Conservation (phyloP, 2,888 invertebrate species). For the Patella pellucida region DNA sequence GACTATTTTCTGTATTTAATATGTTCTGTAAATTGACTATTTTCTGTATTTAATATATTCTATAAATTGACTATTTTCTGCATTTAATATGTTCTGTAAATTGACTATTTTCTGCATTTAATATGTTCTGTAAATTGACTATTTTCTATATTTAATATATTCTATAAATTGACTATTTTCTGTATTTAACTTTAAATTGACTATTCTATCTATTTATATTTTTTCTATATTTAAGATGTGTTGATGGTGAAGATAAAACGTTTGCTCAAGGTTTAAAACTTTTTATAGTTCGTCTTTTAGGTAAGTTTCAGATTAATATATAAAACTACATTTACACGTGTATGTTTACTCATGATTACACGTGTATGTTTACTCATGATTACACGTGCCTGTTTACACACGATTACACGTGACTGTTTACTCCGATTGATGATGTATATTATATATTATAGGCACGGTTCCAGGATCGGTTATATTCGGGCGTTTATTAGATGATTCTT, state of each 20-base stretch:
- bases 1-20: slow-evolving; percentile 23
- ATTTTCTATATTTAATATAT: not conserved
- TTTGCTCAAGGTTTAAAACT: slow-evolving; percentile 42
- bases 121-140: not conserved
- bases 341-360: not conserved
- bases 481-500: no score
- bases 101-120: not conserved
- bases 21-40: slow-evolving; percentile 18
- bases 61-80: no score
- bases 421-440: no score
- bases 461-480: slow-evolving; percentile 82
- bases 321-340: not conserved
- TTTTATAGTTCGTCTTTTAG: slow-evolving; percentile 38
- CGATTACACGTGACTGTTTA: no score
- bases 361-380: not conserved
- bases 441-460: slow-evolving; percentile 61
- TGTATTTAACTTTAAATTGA: no score
- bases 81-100: not conserved
- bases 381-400: not conserved
- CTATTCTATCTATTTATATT: no score
- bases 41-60: not conserved
- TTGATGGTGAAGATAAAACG: slow-evolving; percentile 39
- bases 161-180: not conserved
- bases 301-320: slow-evolving; percentile 27
- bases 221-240: slow-evolving; percentile 34